Base-by-base conservation (phyloP, 2,888 invertebrate species). In the Fragum sueziense region DNA sequence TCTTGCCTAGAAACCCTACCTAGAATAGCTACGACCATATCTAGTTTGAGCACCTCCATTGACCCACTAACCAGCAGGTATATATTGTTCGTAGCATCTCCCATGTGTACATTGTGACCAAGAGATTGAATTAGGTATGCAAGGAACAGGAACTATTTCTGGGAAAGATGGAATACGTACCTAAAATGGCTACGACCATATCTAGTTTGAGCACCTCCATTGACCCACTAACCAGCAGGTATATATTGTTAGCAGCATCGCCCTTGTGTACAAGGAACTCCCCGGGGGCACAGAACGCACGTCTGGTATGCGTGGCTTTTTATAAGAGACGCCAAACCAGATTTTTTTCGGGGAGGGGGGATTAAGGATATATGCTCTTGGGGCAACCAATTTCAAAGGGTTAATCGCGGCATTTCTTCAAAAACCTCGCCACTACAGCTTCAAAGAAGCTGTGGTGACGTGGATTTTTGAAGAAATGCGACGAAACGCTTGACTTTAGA, bases 361-460 rank as follows among this genome's bases (percentile, higher is more conserved):
- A n/a, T n/a, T n/a, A n/a, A n/a, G n/a, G n/a, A n/a, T n/a, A n/a
- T n/a, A n/a, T n/a, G n/a, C n/a, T n/a, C n/a, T n/a, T n/a, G n/a
- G n/a, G n/a, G n/a, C n/a, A n/a, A n/a, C n/a, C n/a, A n/a, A n/a
- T n/a, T n/a, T n/a, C n/a, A n/a, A n/a, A n/a, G n/a, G n/a, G n/a
- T n/a, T n/a, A n/a, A n/a, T n/a, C n/a, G n/a, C n/a, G n/a, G n/a
- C n/a, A n/a, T n/a, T n/a, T n/a, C n/a, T n/a, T n/a, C n/a, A n/a
- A n/a, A n/a, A n/a, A n/a, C n/a, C n/a, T n/a, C n/a, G n/a, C n/a
- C n/a, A n/a, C n/a, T n/a, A n/a, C n/a, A n/a, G n/a, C n/a, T n/a
- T n/a, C n/a, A n/a, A n/a, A n/a, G n/a, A n/a, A n/a, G 98, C 98
- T 98, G 98, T 34, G 98, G 98, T 9, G 98, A 98, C 92, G 98